Evolutionary conservation across 2,797 vertebrate species (phyloP).

Genomic region (Falco berigora): DNA sequence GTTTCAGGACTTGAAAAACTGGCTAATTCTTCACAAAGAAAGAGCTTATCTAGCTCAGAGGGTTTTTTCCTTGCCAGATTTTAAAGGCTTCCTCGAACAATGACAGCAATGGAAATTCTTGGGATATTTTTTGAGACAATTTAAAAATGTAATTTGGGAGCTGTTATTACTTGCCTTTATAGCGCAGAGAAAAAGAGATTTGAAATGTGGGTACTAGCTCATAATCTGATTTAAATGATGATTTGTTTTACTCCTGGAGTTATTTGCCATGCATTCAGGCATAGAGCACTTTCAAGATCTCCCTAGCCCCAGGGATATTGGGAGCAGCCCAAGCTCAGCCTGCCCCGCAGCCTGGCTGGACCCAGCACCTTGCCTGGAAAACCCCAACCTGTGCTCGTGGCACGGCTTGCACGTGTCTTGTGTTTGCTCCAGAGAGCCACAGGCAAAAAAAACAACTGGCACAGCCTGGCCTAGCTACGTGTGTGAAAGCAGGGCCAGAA

Average conservation of each 20-base stretch:
- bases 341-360: background rate
- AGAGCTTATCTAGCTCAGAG: background rate
- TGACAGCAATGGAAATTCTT: background rate
- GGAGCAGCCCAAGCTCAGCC: background rate
- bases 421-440: background rate
- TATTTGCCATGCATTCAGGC: background rate
- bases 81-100: background rate
- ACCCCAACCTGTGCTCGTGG: background rate
- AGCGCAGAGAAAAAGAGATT: background rate
- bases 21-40: background rate
- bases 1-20: background rate
- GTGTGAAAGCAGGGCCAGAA: background rate
- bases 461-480: background rate
- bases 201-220: background rate
- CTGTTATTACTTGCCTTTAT: background rate
- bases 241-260: background rate
- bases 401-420: accelerated
- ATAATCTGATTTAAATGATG: background rate
- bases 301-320: background rate
- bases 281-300: background rate
- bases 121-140: background rate
- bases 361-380: background rate
- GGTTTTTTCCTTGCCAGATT: background rate
- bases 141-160: background rate
- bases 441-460: background rate